Base-by-base conservation (phyloP, 2,797 vertebrate species). In the Denticeps clupeoides region DNA sequence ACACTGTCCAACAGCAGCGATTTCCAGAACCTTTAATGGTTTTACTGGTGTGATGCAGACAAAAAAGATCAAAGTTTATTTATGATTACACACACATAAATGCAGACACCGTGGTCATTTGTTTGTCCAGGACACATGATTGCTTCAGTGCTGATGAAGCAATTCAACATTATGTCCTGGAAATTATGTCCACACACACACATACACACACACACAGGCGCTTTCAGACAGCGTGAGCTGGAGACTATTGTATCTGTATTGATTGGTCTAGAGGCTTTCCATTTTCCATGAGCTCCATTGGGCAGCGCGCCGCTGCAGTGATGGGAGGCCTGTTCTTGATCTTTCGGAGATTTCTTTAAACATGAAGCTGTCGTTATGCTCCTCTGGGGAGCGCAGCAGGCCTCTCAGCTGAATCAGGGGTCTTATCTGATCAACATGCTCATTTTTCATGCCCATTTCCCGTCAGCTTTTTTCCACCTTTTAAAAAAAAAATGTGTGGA, bases 231-330 rank as follows among this genome's bases (percentile, higher is more conserved):
- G 15, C 50, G 22, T 15, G 19, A 72, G 68, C 73, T 62, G 68
- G 64, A 77, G 69, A 80, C 77, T 79, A 78, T 83, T 80, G 79
- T 79, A 78, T 81, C 78, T 74, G 72, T 82, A 86, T 86, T 56
- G 81, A 84, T 84, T 69, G 58, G 62, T 60, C 70, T 74, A 60
- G 60, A 62, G 73, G 75, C 70, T 82, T 81, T 83, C 75, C 74
- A 79, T 82, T 82, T 79, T 80, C 77, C 74, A 83, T 82, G 78
- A 81, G 80, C 76, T 81, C 71, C 68, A 69, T 70, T 60, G 71
- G 74, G 74, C 69, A 58, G 67, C 71, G 78, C 61, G 60, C 67
- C 71, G 77, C 75, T 67, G 65, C 70, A 74, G 67, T 72, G 74
- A 76, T 72, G 63, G 67, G 67, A 62, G 65, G 65, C 71, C 12